phyloP scores from a whole-genome alignment of 2,113 vertebrate species.

The Capreolus pygargus region DNA sequence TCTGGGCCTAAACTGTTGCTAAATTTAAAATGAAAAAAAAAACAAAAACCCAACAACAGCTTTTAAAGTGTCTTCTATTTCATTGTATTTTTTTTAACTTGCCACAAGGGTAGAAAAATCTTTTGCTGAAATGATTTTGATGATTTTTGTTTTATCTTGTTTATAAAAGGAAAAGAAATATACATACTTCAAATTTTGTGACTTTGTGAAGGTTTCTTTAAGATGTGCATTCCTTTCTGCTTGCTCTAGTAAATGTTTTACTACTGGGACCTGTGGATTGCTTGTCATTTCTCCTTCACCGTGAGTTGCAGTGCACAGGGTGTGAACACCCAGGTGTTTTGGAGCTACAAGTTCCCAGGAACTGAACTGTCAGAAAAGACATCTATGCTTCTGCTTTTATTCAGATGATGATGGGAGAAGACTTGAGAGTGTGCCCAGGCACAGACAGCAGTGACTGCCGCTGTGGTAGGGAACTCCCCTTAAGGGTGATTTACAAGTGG shows the following conservation, averaged over 20 bases:
- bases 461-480: neutral
- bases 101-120: conserved; percentile 70
- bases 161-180: conserved; percentile 79
- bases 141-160: conserved; percentile 78
- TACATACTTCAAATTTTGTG: conserved; percentile 80
- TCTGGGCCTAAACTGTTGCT: conserved; percentile 27
- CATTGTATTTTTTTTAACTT: conserved; percentile 61
- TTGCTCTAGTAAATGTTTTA: conserved; percentile 89
- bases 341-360: neutral
- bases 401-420: neutral
- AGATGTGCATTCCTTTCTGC: conserved; percentile 85
- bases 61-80: conserved; percentile 63
- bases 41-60: neutral
- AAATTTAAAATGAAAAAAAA: conserved; percentile 42
- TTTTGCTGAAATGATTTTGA: conserved; percentile 77
- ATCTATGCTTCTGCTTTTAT: conserved; percentile 18
- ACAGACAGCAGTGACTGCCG: neutral
- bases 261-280: conserved; percentile 77
- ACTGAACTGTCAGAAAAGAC: neutral
- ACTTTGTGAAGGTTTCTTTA: conserved; percentile 85
- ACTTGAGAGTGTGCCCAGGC: neutral
- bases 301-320: neutral
- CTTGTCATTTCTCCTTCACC: conserved; percentile 67
- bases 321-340: neutral
- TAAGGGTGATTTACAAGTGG: neutral